phyloP scores from a whole-genome alignment of 2,797 vertebrate species.

The Muscicapa striata region DNA sequence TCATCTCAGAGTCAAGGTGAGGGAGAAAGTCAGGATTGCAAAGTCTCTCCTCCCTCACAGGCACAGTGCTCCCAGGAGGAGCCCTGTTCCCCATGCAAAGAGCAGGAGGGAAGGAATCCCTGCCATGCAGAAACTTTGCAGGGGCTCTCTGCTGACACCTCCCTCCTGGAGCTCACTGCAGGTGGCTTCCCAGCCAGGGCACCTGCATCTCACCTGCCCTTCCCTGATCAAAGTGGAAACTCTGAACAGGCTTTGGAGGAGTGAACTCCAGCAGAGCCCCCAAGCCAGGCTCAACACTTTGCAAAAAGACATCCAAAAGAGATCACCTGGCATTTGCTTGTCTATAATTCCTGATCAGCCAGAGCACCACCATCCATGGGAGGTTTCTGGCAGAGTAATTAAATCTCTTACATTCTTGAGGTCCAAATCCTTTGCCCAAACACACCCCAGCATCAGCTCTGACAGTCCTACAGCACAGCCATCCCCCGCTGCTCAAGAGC shows the following conservation, averaged over 20 bases:
- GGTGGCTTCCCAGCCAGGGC: neutral
- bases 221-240: neutral
- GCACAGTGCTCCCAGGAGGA: neutral
- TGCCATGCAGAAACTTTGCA: neutral
- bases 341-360: conserved; percentile 51
- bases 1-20: conserved; percentile 46
- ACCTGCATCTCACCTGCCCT: neutral
- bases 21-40: conserved; percentile 33
- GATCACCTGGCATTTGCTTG: neutral
- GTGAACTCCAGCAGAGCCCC: neutral
- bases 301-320: neutral
- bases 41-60: neutral
- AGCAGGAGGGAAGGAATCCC: neutral
- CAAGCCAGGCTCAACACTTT: neutral
- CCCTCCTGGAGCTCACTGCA: neutral
- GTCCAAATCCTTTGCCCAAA: conserved; percentile 35
- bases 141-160: neutral
- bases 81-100: neutral
- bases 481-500: neutral
- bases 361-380: neutral
- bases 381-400: conserved; percentile 25
- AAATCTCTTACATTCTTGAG: conserved; percentile 26
- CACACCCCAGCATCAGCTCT: neutral
- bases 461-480: neutral
- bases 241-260: neutral